These are phyloP conservation scores for Macroglossus sobrinus DNA, from an alignment of 2,113 vertebrate species.

Conservation along the genomic window DNA sequence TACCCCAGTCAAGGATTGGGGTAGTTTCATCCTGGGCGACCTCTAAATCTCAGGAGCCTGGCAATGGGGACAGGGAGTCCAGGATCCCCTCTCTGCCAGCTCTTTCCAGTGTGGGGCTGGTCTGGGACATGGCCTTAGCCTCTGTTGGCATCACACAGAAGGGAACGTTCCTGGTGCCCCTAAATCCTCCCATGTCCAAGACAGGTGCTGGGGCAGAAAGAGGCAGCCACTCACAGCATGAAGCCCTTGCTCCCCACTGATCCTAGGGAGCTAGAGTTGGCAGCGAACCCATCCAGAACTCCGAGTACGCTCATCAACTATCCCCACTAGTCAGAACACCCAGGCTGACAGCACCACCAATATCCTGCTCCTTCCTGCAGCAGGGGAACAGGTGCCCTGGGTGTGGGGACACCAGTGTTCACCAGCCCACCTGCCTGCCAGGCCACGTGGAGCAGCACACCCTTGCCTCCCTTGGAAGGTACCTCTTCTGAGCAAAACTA, in stretches of 20 bases:
- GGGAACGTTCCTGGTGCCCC: background rate
- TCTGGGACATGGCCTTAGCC: too few species aligned
- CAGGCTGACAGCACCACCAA: accelerated
- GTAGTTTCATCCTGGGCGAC: too few species aligned
- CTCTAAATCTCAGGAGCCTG: background rate
- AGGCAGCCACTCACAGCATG: accelerated
- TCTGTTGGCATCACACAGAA: accelerated
- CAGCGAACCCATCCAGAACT: accelerated
- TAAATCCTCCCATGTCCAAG: accelerated
- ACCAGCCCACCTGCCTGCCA: background rate
- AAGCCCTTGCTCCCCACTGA: background rate
- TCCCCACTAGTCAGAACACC: background rate
- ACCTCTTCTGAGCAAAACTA: background rate
- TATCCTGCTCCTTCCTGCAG: background rate
- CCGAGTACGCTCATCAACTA: background rate
- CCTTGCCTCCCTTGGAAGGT: background rate
- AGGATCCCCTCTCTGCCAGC: background rate
- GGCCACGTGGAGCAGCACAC: background rate
- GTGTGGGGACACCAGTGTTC: background rate
- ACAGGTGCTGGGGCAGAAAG: background rate
- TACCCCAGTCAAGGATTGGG: accelerated
- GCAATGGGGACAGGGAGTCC: accelerated
- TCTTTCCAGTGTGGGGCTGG: too few species aligned
- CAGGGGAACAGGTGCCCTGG: background rate
- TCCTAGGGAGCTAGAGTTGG: accelerated